These are phyloP conservation scores for Nemurella pictetii DNA, from an alignment of 2,888 invertebrate genomes.

Conservation along the genomic window DNA sequence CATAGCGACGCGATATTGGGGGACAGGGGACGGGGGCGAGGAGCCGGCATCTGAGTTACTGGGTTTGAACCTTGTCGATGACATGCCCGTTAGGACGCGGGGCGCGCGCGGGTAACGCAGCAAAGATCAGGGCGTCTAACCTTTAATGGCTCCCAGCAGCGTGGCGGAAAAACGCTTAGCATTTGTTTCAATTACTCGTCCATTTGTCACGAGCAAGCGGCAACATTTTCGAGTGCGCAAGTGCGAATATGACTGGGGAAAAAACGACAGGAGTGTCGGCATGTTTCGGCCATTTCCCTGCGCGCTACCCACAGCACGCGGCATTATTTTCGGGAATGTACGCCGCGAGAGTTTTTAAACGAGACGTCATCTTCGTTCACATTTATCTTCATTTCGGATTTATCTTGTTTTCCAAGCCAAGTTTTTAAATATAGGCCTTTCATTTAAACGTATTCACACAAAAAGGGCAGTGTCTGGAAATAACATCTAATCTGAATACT, in stretches of 20 bases:
- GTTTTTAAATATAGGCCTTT: conserved; percentile 11
- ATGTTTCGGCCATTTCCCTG: background rate
- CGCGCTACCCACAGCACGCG: background rate
- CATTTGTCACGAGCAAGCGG: background rate
- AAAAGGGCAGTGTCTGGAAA: conserved; percentile 11
- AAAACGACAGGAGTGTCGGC: background rate
- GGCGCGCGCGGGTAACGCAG: background rate
- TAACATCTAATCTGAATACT: conserved; percentile 9
- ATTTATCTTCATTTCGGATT: conserved; percentile 3
- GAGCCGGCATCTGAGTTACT: conserved; percentile 8
- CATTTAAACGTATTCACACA: background rate
- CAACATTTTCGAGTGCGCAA: background rate
- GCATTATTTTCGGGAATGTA: background rate
- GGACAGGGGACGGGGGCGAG: background rate
- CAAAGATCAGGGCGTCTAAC: background rate
- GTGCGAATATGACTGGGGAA: background rate
- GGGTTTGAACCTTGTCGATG: conserved; percentile 20
- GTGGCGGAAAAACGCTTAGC: background rate
- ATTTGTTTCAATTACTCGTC: conserved; percentile 19
- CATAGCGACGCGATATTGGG: background rate
- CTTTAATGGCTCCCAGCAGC: background rate
- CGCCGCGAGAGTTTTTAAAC: background rate
- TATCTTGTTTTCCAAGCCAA: background rate
- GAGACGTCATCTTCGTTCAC: background rate
- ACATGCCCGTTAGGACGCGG: background rate